Evolutionary conservation across 2,113 vertebrate genomes (phyloP), one percentile per base, ranked within the genome.

Genomic region (Lates calcarifer): DNA sequence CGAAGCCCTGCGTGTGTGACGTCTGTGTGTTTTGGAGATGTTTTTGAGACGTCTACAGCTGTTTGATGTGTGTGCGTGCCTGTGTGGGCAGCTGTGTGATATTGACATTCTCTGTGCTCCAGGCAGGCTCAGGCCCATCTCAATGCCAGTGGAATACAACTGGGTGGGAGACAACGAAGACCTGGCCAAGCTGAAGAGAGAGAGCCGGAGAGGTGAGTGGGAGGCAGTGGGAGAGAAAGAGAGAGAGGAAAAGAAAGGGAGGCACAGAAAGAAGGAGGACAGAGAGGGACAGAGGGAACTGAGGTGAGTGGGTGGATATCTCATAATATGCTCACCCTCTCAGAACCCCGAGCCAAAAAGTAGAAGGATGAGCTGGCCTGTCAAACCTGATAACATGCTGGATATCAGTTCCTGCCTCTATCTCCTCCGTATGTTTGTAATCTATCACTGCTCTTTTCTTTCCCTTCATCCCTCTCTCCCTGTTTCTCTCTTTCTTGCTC

Each of bases 101-200:
- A 79, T 82, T 88, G 79, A 91, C 62, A 5, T 75, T 74, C 63
- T 63, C 51, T 87, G 63, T 65, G 67, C 93, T 86, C 58, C 95
- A 99, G 97, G 98, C 91, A 98, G 98, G 91, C 95, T 99, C 90
- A 97, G 98, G 90, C 98, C 98, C 92, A 98, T 99, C 94, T 99
- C 98, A 89, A 99, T 99, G 98, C 98, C 98, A 74, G 96, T 99
- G 92, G 98, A 99, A 94, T 99, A 98, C 96, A 99, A 97, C 94
- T 99, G 98, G 98, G 97, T 97, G 91, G 98, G 96, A 93, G 98
- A 99, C 92, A 96, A 96, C 94, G 98, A 99, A 95, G 98, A 99
- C 94, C 96, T 97, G 86, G 96, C 94, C 95, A 98, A 98, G 95
- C 95, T 96, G 93, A 99, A 97, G 95, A 97, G 97, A 95, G 98